These are phyloP conservation scores for Morphnarchus princeps DNA, from an alignment of 2,113 vertebrate genomes.

Conservation along the genomic window DNA sequence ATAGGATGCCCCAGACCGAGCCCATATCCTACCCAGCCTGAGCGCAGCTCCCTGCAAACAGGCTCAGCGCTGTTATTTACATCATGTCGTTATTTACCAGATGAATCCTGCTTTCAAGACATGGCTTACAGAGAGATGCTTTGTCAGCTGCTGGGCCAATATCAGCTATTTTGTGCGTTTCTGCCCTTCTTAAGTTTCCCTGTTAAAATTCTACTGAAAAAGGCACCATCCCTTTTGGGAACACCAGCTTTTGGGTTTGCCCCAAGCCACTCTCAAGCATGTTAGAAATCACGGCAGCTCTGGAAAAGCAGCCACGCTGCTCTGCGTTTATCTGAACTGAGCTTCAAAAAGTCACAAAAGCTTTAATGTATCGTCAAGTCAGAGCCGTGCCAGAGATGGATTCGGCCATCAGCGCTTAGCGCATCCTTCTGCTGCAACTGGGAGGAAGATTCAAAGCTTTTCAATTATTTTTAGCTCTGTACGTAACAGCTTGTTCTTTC, in stretches of 20 bases:
- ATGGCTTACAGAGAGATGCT: neutral
- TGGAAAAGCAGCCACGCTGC: neutral
- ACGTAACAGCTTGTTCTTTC: slow-evolving; percentile 6
- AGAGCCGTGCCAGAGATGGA: neutral
- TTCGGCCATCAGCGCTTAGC: neutral
- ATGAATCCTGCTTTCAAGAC: neutral
- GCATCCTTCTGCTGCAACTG: neutral
- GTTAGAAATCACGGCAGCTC: neutral
- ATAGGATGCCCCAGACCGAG: accelerated
- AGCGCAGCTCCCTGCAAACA: neutral
- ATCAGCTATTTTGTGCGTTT: neutral
- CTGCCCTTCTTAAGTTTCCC: neutral
- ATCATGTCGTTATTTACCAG: neutral
- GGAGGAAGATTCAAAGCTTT: neutral
- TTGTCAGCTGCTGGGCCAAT: neutral
- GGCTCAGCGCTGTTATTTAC: neutral
- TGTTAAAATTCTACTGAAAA: neutral
- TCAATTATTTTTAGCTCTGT: slow-evolving; percentile 38
- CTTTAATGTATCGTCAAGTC: neutral
- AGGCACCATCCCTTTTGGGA: neutral
- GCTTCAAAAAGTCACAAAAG: slow-evolving; percentile 5
- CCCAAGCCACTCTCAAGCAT: neutral
- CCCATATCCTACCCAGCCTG: neutral
- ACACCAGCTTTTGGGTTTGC: neutral
- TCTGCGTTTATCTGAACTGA: neutral